Conservation (phyloP, 2,888 invertebrate species). For the Steinernema carpocapsae region DNA sequence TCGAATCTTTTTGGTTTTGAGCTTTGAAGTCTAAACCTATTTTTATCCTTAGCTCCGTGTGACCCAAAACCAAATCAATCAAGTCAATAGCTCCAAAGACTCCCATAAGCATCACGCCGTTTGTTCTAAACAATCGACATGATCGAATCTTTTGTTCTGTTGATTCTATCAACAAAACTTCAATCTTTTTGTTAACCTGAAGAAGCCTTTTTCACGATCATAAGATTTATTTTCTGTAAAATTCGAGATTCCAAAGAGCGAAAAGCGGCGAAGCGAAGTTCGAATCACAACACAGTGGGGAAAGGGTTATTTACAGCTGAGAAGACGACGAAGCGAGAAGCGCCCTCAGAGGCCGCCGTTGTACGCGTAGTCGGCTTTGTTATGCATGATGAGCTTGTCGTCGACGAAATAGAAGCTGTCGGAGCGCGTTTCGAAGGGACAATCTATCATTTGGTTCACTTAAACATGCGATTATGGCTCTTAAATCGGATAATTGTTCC, state of each 20-base stretch:
- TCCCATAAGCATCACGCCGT: too few species aligned
- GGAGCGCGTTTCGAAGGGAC: conserved; percentile 94
- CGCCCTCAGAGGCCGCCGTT: conserved; percentile 74
- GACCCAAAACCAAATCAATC: too few species aligned
- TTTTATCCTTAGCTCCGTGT: too few species aligned
- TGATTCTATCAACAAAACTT: too few species aligned
- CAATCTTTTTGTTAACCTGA: too few species aligned
- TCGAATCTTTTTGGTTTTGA: neutral
- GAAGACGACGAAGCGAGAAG: conserved; percentile 39
- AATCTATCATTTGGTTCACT: conserved; percentile 94
- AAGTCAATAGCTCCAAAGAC: too few species aligned
- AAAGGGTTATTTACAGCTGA: conserved; percentile 7
- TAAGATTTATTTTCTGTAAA: too few species aligned
- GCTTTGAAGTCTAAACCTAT: too few species aligned
- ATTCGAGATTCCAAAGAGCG: neutral
- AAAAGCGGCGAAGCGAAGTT: conserved; percentile 32
- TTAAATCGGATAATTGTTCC: conserved; percentile 34
- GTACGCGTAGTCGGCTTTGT: conserved; percentile 98
- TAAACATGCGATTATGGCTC: conserved; percentile 54
- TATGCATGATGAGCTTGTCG: conserved; percentile 95
- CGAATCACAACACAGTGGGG: conserved; percentile 23
- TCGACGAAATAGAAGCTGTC: conserved; percentile 99
- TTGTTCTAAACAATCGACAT: too few species aligned
- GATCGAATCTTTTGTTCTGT: too few species aligned
- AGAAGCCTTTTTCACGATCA: too few species aligned